Evolutionary conservation across 2,797 vertebrate species (phyloP).

Genomic region (Pyrocephalus nanus): DNA sequence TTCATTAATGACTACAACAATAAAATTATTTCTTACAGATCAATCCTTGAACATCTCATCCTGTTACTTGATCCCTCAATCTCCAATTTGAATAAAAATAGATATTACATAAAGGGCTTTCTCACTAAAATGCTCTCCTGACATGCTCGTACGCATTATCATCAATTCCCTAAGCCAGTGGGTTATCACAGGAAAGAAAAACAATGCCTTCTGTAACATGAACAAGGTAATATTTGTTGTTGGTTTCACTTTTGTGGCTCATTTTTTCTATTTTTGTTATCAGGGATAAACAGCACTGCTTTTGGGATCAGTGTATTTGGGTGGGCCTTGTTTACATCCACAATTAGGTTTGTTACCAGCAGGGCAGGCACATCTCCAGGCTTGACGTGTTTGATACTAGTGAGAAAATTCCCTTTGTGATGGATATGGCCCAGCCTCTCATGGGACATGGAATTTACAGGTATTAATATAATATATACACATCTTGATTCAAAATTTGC

Average conservation of each 20-base stretch:
- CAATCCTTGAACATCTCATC: constrained; percentile 31
- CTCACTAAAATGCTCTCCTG: constrained; percentile 6
- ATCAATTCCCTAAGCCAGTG: background rate
- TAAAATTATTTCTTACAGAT: constrained; percentile 10
- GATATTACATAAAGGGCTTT: constrained; percentile 24
- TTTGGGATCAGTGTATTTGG: background rate
- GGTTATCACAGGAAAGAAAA: background rate
- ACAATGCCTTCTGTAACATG: background rate
- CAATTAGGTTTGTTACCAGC: background rate
- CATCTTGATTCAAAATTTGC: background rate
- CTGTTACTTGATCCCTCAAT: background rate
- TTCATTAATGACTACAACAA: constrained; percentile 32
- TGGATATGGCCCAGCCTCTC: background rate
- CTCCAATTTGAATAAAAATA: constrained; percentile 48
- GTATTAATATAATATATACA: background rate
- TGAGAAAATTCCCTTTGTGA: background rate
- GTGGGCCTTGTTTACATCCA: background rate
- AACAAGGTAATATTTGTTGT: background rate
- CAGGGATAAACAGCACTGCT: background rate
- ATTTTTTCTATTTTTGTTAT: background rate
- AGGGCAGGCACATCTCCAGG: background rate
- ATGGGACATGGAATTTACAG: background rate
- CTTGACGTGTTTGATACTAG: background rate
- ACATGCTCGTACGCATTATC: background rate
- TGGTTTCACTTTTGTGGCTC: background rate